Base-by-base conservation (phyloP, 2,888 invertebrate species). In the Oeneis ivallda region DNA sequence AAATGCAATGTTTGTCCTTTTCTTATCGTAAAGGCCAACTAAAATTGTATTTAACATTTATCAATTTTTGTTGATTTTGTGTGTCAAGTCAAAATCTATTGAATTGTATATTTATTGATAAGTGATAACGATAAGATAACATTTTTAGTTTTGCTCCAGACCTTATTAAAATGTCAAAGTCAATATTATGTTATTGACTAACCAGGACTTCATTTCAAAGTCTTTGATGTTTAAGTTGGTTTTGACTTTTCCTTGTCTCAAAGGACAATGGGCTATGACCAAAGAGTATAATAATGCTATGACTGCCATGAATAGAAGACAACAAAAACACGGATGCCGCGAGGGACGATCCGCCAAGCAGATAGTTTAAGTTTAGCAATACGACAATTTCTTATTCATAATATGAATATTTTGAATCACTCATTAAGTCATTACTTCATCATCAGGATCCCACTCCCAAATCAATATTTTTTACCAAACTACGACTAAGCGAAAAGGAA, bases 241-340 rank as follows among this genome's bases (percentile, higher is more conserved):
- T 32, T 70, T 72, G 71, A 75, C 68, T 65, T 70, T 70, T 71
- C 70, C 75, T 75, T 72, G 74, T 75, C 76, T 73, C 64, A 41
- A 75, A 80, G 80, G 80, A 85, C 83, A 87, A 86, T 85, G 72
- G 79, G 72, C 75, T 75, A 71, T n/a, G n/a, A n/a, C n/a, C n/a
- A n/a, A n/a, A n/a, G n/a, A n/a, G n/a, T n/a, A n/a, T n/a, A n/a
- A n/a, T n/a, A n/a, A n/a, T n/a, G n/a, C n/a, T n/a, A n/a, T 72
- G 19, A n/a, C 17, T 52, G 69, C 79, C 80, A 76, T 80, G 78
- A 84, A 85, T 77, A 79, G 80, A 72, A 66, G 58, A 87, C 85
- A 10, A 64, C 52, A 87, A 87, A 85, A 84, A 86, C 83, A 71
- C 86, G 86, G 86, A 87, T 84, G 84, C 79, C 71, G 70, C 72